Evolutionary conservation across 2,113 vertebrate genomes (phyloP), one percentile per base, ranked within the genome.

Genomic region (Gobio gobio): DNA sequence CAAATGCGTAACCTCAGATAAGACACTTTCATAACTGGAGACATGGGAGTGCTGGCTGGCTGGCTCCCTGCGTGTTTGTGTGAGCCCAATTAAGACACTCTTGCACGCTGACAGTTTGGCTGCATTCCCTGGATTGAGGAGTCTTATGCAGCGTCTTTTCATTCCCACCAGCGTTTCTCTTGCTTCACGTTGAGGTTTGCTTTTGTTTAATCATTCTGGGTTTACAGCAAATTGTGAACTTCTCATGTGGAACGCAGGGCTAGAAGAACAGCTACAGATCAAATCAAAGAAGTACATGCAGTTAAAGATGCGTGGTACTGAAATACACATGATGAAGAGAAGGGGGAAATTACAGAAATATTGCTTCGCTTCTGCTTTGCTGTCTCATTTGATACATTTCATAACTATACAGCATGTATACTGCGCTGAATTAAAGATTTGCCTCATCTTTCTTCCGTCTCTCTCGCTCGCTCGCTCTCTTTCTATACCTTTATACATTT

Each of bases 151-250:
- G 56, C 4, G 7, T 80, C 45, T 64, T 84, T 24, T 84, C 47
- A 63, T 63, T 33, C 77, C 77, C 36, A 45, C 56, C 33, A n/a
- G 59, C n/a, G 22, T 47, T 1, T 20, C 24, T 59, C 78, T 73
- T 8, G 24, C 74, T 70, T 70, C 59, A 68, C 9, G 6, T 66
- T 24, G n/a, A 76, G 51, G 54, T 75, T 58, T 56, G 14, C 63
- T 77, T 68, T 87, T 43, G 64, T 72, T 84, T 78, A 74, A 78
- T 88, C 33, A 56, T 45, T 70, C 63, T 85, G 29, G 77, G 63
- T 79, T 59, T 63, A 49, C 16, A 18, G 84, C 83, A 82, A 82
- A 78, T 85, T 83, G 58, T 66, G 29, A 22, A 24, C 36, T 16
- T 61, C 56, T 78, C 56, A 61, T 24, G 77, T 61, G 54, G 36